Conservation (phyloP, 2,888 invertebrate species). For the Caradrina kadenii region DNA sequence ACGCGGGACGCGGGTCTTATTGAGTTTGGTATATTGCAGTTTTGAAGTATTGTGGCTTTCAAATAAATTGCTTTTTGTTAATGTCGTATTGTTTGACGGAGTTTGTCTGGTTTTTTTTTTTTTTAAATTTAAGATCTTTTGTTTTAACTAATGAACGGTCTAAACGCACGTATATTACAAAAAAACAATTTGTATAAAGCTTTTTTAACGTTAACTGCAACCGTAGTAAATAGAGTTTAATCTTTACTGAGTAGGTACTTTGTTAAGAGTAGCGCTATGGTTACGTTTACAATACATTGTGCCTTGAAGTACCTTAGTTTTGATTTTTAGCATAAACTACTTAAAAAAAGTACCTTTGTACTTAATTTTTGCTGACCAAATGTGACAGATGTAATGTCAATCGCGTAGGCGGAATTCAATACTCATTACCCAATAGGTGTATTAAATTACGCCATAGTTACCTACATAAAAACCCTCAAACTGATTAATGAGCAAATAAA, state of each 20-base stretch:
- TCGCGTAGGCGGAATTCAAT: slow-evolving; percentile 10
- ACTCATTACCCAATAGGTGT: slow-evolving; percentile 7
- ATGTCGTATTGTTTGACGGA: slow-evolving; percentile 16
- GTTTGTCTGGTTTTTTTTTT: not conserved
- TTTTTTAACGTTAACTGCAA: not conserved
- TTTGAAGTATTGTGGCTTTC: slow-evolving; percentile 49
- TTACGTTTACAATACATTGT: no score
- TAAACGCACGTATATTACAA: no score
- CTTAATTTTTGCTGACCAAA: slow-evolving; percentile 1
- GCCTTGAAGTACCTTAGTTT: no score
- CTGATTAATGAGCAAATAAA: slow-evolving; percentile 37
- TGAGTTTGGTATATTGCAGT: slow-evolving; percentile 55
- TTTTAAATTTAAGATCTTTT: not conserved
- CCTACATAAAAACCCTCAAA: slow-evolving; percentile 10
- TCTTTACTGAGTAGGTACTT: no score
- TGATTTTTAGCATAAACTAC: no score
- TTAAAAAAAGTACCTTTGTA: not conserved
- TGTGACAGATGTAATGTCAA: slow-evolving; percentile 6
- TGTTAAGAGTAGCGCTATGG: no score
- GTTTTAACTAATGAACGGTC: no score
- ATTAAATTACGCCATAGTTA: slow-evolving; percentile 15
- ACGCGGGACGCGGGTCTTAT: slow-evolving; percentile 53
- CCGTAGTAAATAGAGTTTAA: not conserved
- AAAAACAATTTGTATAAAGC: no score
- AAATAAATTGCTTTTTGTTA: slow-evolving; percentile 36